Evolutionary conservation across 1,140 invertebrate genomes (phyloP).

Genomic region (Littorina saxatilis): DNA sequence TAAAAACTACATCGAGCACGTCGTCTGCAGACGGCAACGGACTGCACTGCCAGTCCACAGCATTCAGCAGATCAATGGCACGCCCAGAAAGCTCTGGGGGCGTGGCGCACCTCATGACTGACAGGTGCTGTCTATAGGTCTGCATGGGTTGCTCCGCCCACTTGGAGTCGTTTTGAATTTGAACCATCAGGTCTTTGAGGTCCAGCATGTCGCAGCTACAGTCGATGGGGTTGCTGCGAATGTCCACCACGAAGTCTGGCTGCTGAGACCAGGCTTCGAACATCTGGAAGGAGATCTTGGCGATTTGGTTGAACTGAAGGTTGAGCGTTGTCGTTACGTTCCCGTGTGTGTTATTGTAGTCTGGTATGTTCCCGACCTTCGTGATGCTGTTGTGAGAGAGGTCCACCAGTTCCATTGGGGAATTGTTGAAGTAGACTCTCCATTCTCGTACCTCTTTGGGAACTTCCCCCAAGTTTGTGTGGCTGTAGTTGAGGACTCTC

Average conservation of each 20-base stretch:
- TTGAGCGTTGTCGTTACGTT: not conserved
- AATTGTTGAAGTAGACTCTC: too few relatives aligned
- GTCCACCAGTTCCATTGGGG: too few relatives aligned
- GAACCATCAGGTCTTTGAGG: not conserved
- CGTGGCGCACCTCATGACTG: too few relatives aligned
- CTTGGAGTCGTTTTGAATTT: conserved; percentile 14
- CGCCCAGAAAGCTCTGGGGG: not conserved
- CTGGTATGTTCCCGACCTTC: not conserved
- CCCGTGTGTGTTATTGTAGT: not conserved
- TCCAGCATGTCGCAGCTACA: conserved; percentile 36
- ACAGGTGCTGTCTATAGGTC: not conserved
- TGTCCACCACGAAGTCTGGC: conserved; percentile 30
- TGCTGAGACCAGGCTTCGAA: conserved; percentile 33
- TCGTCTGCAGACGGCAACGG: too few relatives aligned
- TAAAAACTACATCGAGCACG: not conserved
- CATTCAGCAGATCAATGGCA: not conserved
- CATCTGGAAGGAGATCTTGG: conserved; percentile 19
- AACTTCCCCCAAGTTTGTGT: too few relatives aligned
- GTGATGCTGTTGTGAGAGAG: conserved; percentile 34
- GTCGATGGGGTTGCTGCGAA: conserved; percentile 41
- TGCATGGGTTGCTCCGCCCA: not conserved
- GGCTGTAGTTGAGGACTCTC: too few relatives aligned
- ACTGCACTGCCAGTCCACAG: not conserved
- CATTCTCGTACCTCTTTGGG: too few relatives aligned
- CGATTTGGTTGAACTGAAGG: conserved; percentile 36